Conservation (phyloP, 2,888 invertebrate genomes). For the Dioctria linearis region DNA sequence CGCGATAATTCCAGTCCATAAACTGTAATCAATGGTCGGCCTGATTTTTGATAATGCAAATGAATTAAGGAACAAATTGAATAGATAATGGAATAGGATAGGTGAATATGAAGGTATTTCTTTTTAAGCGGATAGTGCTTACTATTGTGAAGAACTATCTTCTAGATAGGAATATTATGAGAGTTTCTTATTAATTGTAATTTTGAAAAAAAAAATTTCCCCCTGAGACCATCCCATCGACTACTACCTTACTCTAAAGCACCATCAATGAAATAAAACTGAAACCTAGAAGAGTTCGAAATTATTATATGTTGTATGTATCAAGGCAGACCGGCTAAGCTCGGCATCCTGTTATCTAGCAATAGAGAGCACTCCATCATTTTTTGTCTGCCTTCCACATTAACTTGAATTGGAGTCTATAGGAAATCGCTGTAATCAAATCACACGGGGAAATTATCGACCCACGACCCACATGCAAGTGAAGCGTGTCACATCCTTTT, state of each 20-base stretch:
- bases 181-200: too few relatives aligned
- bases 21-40: conserved; percentile 48
- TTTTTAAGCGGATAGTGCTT: too few relatives aligned
- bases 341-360: conserved; percentile 10
- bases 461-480: conserved; percentile 54
- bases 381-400: neutral
- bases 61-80: conserved; percentile 45
- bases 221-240: too few relatives aligned
- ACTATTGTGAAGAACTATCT: too few relatives aligned
- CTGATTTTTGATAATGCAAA: conserved; percentile 52
- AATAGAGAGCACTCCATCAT: conserved; percentile 35
- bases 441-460: conserved; percentile 50
- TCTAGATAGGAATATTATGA: too few relatives aligned
- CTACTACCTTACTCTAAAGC: neutral
- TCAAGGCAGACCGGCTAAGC: neutral
- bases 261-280: neutral
- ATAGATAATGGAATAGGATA: neutral
- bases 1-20: conserved; percentile 55
- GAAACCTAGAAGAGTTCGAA: neutral
- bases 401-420: neutral
- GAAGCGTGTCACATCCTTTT: conserved; percentile 54
- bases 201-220: too few relatives aligned
- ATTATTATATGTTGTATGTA: too few relatives aligned
- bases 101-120: neutral
- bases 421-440: conserved; percentile 46